Evolutionary conservation across 2,113 vertebrate species (phyloP).

Genomic region (Leuciscus idus): DNA sequence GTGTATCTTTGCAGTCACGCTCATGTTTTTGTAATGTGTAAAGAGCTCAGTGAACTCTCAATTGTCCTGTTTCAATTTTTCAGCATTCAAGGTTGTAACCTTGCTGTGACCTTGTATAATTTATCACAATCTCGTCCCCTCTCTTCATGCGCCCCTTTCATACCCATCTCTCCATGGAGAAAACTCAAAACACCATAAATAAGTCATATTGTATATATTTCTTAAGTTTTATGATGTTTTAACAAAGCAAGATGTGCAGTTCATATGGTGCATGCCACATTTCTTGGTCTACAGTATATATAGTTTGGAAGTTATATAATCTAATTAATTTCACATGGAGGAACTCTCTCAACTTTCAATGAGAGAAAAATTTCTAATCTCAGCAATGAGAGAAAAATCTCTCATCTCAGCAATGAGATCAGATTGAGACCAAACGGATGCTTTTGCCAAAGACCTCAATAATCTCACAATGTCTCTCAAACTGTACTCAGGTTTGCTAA

Average conservation of each 20-base stretch:
- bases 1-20: conserved; percentile 18
- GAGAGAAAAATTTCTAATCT: no score
- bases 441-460: not conserved
- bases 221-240: not conserved
- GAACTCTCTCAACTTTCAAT: no score
- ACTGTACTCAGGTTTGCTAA: not conserved
- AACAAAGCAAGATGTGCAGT: not conserved
- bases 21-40: conserved; percentile 4
- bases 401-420: not conserved
- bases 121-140: not conserved
- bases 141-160: not conserved
- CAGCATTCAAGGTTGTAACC: conserved; percentile 16
- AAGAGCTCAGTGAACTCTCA: conserved; percentile 1
- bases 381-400: not conserved
- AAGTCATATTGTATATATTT: not conserved
- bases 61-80: conserved; percentile 2
- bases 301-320: not conserved
- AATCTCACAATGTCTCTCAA: not conserved
- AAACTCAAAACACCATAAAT: not conserved
- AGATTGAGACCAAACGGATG: not conserved
- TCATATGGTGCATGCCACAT: not conserved
- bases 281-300: not conserved
- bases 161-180: conserved; percentile 9
- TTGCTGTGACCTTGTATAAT: conserved; percentile 21
- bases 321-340: not conserved